Percentiles rank a stretch among this genome's conserved stretches.
phyloP scores from a whole-genome alignment of 2,113 vertebrate species.

The Eubucco bourcierii region DNA sequence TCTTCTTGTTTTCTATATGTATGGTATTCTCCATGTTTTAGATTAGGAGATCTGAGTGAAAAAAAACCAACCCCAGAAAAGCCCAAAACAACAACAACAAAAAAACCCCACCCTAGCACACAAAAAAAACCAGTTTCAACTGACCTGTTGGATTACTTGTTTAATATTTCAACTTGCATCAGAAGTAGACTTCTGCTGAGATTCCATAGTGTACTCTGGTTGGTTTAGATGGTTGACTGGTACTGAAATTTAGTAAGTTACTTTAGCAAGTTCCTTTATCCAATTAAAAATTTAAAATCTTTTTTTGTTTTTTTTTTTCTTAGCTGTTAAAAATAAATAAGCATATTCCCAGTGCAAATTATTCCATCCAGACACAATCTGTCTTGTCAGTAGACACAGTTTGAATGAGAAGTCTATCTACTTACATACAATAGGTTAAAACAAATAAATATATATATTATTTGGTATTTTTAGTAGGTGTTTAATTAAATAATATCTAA shows the following conservation, averaged over 20 bases:
- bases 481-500: background rate
- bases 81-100: background rate
- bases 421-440: background rate
- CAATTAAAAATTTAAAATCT: background rate
- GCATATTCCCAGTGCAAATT: background rate
- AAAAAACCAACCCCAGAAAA: background rate
- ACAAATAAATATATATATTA: background rate
- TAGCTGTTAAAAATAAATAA: background rate
- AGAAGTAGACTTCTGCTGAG: background rate
- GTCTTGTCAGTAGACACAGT: background rate
- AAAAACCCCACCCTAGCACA: too few relatives aligned
- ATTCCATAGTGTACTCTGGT: background rate
- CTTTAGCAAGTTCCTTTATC: background rate
- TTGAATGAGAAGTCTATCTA: background rate
- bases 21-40: background rate
- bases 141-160: background rate
- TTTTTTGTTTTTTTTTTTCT: background rate
- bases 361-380: background rate
- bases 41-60: background rate
- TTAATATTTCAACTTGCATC: background rate
- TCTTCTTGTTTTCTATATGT: background rate
- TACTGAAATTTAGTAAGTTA: background rate
- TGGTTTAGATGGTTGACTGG: background rate
- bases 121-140: background rate
- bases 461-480: background rate